Conservation (phyloP, 2,888 invertebrate genomes). For the Cremastobaeus sp. region DNA sequence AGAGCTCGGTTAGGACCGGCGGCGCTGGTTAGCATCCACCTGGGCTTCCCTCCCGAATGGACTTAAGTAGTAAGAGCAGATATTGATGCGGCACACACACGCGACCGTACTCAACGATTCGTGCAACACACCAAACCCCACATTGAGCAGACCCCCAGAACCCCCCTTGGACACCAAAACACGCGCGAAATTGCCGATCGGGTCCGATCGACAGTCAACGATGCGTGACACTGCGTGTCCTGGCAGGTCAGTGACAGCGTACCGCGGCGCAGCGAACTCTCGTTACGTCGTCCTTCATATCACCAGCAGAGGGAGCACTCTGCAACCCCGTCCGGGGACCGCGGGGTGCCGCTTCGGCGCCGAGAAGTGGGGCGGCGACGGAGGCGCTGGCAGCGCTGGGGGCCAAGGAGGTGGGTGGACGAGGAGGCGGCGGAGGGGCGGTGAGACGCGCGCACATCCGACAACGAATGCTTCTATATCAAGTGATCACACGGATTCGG, state of each 20-base stretch:
- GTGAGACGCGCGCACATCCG: conserved; percentile 40
- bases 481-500: conserved; percentile 61
- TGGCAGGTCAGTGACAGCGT: conserved; percentile 54
- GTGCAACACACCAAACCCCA: conserved; percentile 12
- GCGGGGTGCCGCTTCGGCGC: conserved; percentile 35
- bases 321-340: conserved; percentile 61
- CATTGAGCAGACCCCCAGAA: conserved; percentile 8
- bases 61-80: conserved; percentile 12
- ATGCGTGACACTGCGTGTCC: conserved; percentile 38
- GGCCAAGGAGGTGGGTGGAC: conserved; percentile 1
- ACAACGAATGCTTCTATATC: conserved; percentile 46
- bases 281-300: conserved; percentile 31
- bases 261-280: conserved; percentile 17
- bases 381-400: conserved; percentile 24
- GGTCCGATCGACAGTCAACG: conserved; percentile 6
- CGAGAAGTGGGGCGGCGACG: conserved; percentile 28
- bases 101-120: conserved; percentile 18
- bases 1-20: conserved; percentile 53
- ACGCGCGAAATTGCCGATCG: conserved; percentile 25
- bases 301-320: conserved; percentile 57
- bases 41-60: conserved; percentile 27
- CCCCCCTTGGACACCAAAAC: conserved; percentile 15
- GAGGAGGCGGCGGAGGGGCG: conserved; percentile 23
- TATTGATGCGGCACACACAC: conserved; percentile 42
- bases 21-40: conserved; percentile 53